Base-by-base conservation (phyloP, 1,140 invertebrate genomes). In the Acromyrmex heyeri region DNA sequence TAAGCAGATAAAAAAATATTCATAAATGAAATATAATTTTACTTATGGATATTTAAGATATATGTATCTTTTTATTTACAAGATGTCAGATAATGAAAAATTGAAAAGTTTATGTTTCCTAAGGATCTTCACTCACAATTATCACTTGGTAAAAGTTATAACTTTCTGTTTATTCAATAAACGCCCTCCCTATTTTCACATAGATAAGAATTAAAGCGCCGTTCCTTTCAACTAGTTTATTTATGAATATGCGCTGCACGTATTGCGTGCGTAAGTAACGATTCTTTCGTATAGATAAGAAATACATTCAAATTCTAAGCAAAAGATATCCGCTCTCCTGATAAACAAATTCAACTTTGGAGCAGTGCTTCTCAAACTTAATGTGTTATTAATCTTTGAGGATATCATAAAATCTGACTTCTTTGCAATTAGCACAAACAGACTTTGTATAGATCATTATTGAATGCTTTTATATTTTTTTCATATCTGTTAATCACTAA, bases 81-180 rank as follows among this genome's bases (percentile, higher is more conserved):
- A 65, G 6, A 65, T 30, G 34, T 30, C 38, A 44, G 38, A 30
- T 64, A 64, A 50, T 27, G 30, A 30, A 44, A 34, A 38, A 21
- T 38, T 75, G n/a, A 34, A 73, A 62, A 62, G 12, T 57, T 10
- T 38, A 73, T 34, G 12, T 61, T 77, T 44, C 12, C 38, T n/a
- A 18, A 48, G 21, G 14, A 10, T 27, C 6, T 65, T 55, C 16
- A 3, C 10, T 44, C 16, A 38, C 21, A 14, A n/a, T 12, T 50
- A 24, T 27, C 7, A 6, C 64, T 55, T 70, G 38, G 55, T 73
- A 27, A 82, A 72, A 48, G 2, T 73, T 48, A 30, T 48, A 34
- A 69, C 53, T 81, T 82, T 82, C 21, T 83, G 14, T 75, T 83
- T 83, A 73, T 50, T 75, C 6, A 73, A 24, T 61, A 83, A 75